A percentile compares a stretch with the other conserved stretches of the same genome.
phyloP scores from a whole-genome alignment of 2,113 vertebrate species.

The Mesoclemmys tuberculata region DNA sequence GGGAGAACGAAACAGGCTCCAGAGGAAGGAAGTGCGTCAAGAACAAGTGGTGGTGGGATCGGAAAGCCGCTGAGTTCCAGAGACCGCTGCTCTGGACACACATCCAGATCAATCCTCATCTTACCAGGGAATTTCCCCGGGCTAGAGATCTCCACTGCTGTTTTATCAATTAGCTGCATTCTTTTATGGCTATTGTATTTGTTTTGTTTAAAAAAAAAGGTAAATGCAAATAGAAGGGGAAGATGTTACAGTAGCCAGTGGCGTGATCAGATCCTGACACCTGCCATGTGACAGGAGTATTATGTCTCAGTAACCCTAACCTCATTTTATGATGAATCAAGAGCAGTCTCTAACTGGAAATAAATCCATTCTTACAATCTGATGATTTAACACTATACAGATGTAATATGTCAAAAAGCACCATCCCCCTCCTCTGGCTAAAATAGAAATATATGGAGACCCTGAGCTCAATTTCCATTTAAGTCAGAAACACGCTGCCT shows the following conservation, averaged over 20 bases:
- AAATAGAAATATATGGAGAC: not conserved
- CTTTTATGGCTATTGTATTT: not conserved
- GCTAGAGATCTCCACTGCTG: no score
- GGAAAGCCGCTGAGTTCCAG: not conserved
- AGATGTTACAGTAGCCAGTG: not conserved
- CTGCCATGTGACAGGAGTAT: not conserved
- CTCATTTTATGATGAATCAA: not conserved
- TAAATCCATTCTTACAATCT: not conserved
- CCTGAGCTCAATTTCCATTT: not conserved
- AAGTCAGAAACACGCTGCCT: not conserved
- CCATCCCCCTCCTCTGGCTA: not conserved
- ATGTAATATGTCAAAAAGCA: not conserved
- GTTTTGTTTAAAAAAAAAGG: not conserved
- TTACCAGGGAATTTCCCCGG: accelerated
- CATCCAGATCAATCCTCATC: not conserved
- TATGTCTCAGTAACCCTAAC: not conserved
- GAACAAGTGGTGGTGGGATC: not conserved
- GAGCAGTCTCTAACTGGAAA: not conserved
- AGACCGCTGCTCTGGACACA: not conserved
- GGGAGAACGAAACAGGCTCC: not conserved
- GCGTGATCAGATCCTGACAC: not conserved
- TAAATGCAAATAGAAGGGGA: not conserved
- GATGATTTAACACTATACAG: not conserved
- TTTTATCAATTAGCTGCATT: not conserved
- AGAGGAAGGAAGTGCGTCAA: not conserved